Conservation (phyloP, 2,797 vertebrate genomes). For the Coregonus sp. region DNA sequence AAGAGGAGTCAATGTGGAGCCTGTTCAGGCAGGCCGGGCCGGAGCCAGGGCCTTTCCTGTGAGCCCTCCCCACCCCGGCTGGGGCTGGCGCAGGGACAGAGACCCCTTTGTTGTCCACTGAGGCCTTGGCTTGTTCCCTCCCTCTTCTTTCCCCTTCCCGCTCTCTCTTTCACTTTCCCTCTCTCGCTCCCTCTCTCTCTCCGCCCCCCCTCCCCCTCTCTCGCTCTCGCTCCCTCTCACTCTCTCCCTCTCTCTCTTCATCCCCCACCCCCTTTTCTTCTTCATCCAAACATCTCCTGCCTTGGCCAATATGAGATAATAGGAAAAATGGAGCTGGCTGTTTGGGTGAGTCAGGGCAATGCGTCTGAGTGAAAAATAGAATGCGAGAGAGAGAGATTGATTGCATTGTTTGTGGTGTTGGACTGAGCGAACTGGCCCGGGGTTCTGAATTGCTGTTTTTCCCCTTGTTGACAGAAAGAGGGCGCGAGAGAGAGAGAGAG, state of each 20-base stretch:
- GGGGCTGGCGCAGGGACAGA: conserved; percentile 96
- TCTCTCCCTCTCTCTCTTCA: conserved; percentile 37
- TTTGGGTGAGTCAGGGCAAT: conserved; percentile 51
- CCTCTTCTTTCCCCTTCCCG: conserved; percentile 43
- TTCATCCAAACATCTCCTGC: conserved; percentile 69
- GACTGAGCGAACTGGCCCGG: conserved; percentile 48
- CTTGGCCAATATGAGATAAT: no score
- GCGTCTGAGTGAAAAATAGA: conserved; percentile 23
- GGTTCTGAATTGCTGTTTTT: conserved; percentile 29
- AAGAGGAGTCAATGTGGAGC: conserved; percentile 95
- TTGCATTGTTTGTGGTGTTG: conserved; percentile 66
- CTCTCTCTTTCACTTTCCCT: conserved; percentile 58
- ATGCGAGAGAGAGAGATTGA: conserved; percentile 30
- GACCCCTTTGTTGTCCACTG: conserved; percentile 90
- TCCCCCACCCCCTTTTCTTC: conserved; percentile 37
- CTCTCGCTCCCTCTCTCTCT: conserved; percentile 58
- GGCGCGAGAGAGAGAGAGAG: background rate
- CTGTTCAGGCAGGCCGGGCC: conserved; percentile 85
- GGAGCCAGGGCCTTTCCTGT: conserved; percentile 98
- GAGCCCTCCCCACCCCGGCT: conserved; percentile 90
- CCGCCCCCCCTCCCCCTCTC: conserved; percentile 29
- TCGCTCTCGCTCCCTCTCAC: conserved; percentile 56
- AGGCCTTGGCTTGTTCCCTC: conserved; percentile 78
- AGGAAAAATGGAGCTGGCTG: conserved; percentile 8
- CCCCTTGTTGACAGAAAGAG: background rate